Base-by-base conservation (phyloP, 2,113 vertebrate genomes). In the Odocoileus virginianus region DNA sequence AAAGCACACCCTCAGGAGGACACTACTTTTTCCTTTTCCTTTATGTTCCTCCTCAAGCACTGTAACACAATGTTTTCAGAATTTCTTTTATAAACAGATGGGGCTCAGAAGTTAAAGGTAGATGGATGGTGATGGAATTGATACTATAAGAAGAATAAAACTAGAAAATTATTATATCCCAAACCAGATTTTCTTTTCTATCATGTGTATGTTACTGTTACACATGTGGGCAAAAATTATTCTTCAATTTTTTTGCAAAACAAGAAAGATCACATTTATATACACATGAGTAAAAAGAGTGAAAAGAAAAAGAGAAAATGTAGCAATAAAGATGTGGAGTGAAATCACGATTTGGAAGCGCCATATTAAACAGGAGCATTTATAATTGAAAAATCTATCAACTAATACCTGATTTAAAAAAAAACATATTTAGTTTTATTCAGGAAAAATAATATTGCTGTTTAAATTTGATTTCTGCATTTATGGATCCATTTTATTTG, bases 141-240 rank as follows among this genome's bases (percentile, higher is more conserved):
- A n/a, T 15, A 74, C 64, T 8, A 30, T 1, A 57, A n/a, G 47
- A 7, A 28, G 4, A 86, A 40, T 19, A 97, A 97, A 94, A 84
- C 36, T 23, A 87, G 45, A 6, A 95, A 94, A 47, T 89, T 79
- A 43, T 87, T 94, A 91, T 60, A 86, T 57, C 92, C 17, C 76
- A 98, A 61, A 11, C 95, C n/a, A 97, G 13, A 78, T 87, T 84
- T 11, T 40, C 57, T 45, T 97, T 89, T 97, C 96, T 87, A 87
- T 81, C 96, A 98, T 89, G 96, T 96, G 97, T 97, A 93, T 98
- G 6, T 79, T 94, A 84, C 93, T 96, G 33, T 89, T 85, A 54
- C 76, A 85, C 6, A 52, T 2, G 90, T 91, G 89, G 64, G 40
- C 3, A 84, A 93, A 98, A 91, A 52, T 1, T 92, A 76, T 83